Percentiles rank a stretch among this genome's conserved stretches.
phyloP scores from a whole-genome alignment of 1,140 invertebrate species.

The Nomia melanderi region DNA sequence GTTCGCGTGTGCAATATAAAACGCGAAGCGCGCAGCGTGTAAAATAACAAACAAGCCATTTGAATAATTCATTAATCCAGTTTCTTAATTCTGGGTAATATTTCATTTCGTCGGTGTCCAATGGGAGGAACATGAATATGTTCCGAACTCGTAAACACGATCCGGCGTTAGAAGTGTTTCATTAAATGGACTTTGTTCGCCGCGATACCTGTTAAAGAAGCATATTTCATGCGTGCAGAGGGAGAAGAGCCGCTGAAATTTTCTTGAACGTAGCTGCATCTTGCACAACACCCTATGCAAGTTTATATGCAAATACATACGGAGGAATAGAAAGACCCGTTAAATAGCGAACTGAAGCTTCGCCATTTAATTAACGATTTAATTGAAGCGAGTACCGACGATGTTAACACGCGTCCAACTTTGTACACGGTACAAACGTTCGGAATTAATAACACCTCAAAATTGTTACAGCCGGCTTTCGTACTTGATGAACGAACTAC shows the following conservation, averaged over 20 bases:
- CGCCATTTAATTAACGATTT: constrained; percentile 40
- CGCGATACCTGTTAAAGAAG: not conserved
- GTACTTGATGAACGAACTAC: constrained; percentile 7
- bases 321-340: constrained; percentile 1
- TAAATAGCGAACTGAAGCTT: constrained; percentile 27
- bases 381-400: constrained; percentile 27
- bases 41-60: not conserved
- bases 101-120: no score
- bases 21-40: no score
- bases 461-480: constrained; percentile 5
- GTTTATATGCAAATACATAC: constrained; percentile 30
- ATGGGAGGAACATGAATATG: not conserved
- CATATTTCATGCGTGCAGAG: not conserved
- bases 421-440: constrained; percentile 15
- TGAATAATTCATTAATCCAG: constrained; percentile 7
- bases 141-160: not conserved
- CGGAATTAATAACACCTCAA: constrained; percentile 29
- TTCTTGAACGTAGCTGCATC: constrained; percentile 16
- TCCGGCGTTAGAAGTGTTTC: not conserved
- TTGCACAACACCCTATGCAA: constrained; percentile 16
- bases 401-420: constrained; percentile 28
- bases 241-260: not conserved
- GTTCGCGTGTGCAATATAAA: no score
- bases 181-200: not conserved
- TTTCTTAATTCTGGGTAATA: no score